phyloP scores from a whole-genome alignment of 2,113 vertebrate species.

The Andinoacara biseriatus region DNA sequence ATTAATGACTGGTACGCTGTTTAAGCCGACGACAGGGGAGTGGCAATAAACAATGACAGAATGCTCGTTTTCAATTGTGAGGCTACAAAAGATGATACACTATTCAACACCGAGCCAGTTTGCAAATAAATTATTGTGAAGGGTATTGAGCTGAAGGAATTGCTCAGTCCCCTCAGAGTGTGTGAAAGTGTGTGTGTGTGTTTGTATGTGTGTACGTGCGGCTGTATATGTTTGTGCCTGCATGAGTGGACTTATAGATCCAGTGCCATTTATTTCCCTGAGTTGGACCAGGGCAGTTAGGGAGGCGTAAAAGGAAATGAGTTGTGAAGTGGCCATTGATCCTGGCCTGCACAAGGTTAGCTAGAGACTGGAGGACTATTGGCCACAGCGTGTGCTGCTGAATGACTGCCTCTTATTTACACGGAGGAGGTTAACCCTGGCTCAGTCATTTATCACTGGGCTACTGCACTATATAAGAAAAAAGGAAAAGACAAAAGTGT shows the following conservation, averaged over 20 bases:
- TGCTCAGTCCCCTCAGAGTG: conserved; percentile 45
- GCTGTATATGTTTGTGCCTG: conserved; percentile 56
- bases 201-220: not conserved
- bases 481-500: not conserved
- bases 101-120: conserved; percentile 55
- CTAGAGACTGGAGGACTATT: conserved; percentile 51
- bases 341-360: conserved; percentile 62
- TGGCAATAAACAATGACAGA: conserved; percentile 80
- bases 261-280: conserved; percentile 79
- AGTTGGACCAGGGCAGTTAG: conserved; percentile 77
- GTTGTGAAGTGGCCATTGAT: conserved; percentile 85
- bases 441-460: conserved; percentile 60
- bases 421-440: conserved; percentile 62
- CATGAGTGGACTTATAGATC: conserved; percentile 77
- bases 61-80: conserved; percentile 72
- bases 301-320: conserved; percentile 84
- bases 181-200: not conserved
- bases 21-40: conserved; percentile 71
- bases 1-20: conserved; percentile 68
- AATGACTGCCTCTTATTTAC: conserved; percentile 72
- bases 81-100: conserved; percentile 58
- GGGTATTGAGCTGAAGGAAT: conserved; percentile 71
- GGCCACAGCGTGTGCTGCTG: conserved; percentile 57
- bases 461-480: conserved; percentile 28
- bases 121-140: conserved; percentile 70